Evolutionary conservation across 2,888 invertebrate species (phyloP), one percentile per base, ranked within the genome.

Genomic region (Micoletzkya japonica): DNA sequence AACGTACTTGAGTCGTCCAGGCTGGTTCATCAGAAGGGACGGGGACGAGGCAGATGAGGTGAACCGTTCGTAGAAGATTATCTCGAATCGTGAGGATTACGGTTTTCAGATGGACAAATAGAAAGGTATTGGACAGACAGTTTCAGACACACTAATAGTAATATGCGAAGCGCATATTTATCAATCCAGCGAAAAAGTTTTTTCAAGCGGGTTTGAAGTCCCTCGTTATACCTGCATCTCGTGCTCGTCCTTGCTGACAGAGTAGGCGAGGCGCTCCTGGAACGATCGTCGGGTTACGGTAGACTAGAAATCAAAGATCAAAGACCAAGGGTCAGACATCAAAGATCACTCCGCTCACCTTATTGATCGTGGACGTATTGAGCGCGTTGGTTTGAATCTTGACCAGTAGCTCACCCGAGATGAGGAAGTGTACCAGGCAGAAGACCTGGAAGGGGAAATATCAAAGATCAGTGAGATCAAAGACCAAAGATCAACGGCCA

Each of bases 1-100:
- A 24, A 52, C 6, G 2, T 1, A 39, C n/a, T 30, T 37, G 10
- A 14, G 54, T 37, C 64, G 28, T 10, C 54, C 36, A 0, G 64
- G 64, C 24, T 52, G 52, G 4, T 54, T 54, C 17, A 17, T 3
- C 7, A 37, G 2, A 24, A 50, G 36, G 6, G 54, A 36, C 3
- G 64, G 64, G 26, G 68, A 58, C 2, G 68, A 17, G 6, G 60
- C 24, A 10, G 68, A 57, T 4, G 68, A 68, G 24, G 57, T 32
- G 58, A 68, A 68, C 30, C 68, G 20, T 32, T 68, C 68, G 49
- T 68, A 68, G 58, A 68, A 68, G n/a, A 68, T 68, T 39, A 68
- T 58, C 58, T 68, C 1, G 3, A 57, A 64, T 14, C 14, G 24
- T 10, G 24, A 24, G 24, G 10, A 17, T 28, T 10, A 28, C 10